phyloP scores from a whole-genome alignment of 2,113 vertebrate species.

The Antidorcas marsupialis region DNA sequence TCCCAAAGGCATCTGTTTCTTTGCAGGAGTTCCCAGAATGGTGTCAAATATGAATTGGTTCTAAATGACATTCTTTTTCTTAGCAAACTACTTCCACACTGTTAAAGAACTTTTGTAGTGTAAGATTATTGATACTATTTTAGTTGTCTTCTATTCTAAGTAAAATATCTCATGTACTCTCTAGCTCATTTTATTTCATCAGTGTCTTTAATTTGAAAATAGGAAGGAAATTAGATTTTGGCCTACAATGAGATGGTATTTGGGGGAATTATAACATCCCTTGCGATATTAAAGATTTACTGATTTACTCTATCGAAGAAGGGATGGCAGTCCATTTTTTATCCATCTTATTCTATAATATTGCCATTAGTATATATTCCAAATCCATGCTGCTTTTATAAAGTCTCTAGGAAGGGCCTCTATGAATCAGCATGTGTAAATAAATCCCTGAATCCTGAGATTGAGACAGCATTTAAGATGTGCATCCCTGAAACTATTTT shows the following conservation, averaged over 20 bases:
- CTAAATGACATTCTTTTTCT: slow-evolving; percentile 4
- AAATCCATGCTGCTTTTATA: background rate
- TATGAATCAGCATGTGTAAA: background rate
- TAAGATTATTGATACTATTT: slow-evolving; percentile 49
- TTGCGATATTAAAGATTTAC: slow-evolving; percentile 52
- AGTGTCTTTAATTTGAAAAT: slow-evolving; percentile 63
- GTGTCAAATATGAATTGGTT: background rate
- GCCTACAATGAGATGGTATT: slow-evolving; percentile 32
- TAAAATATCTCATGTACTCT: slow-evolving; percentile 61
- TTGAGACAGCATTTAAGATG: background rate
- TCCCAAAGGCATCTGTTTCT: slow-evolving; percentile 28
- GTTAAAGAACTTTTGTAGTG: slow-evolving; percentile 33
- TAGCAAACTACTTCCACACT: background rate
- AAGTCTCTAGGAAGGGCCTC: background rate
- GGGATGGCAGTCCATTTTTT: slow-evolving; percentile 37
- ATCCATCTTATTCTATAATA: slow-evolving; percentile 3
- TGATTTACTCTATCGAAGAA: slow-evolving; percentile 27
- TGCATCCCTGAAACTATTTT: background rate
- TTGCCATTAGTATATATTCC: background rate
- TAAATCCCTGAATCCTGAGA: background rate
- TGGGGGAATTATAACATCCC: slow-evolving; percentile 16
- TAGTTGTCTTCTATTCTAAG: slow-evolving; percentile 52
- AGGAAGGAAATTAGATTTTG: slow-evolving; percentile 64
- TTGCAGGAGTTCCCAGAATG: slow-evolving; percentile 22
- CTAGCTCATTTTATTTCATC: slow-evolving; percentile 60